A percentile compares a stretch with the other conserved stretches of the same genome.
Conservation (phyloP, 64 coral and sea anemone genomes). For the Hydrozoanthus tunicans region DNA sequence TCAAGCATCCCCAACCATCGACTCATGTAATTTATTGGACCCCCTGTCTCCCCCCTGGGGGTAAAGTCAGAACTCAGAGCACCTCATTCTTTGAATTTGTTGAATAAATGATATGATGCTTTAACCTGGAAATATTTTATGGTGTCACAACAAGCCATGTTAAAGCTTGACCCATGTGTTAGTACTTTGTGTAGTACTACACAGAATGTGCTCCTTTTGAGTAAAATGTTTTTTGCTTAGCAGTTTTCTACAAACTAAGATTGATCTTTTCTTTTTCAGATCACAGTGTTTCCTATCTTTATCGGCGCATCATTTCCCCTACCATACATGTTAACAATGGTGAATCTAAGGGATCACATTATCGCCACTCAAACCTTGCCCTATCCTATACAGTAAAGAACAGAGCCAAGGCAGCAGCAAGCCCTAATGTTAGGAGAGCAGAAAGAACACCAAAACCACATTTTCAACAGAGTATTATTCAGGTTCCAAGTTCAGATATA, state of each 20-base stretch:
- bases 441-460: neutral
- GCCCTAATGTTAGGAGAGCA: neutral
- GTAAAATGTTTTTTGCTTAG: neutral
- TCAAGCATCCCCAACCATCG: no score
- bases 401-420: neutral
- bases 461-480: neutral
- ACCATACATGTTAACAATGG: neutral
- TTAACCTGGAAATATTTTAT: no score
- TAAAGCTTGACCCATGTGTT: no score
- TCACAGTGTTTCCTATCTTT: neutral
- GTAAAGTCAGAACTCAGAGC: no score
- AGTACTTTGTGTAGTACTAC: no score
- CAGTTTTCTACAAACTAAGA: neutral
- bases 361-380: slow-evolving; percentile 22
- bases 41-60: no score
- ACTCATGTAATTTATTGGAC: no score
- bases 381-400: slow-evolving; percentile 5
- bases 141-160: no score
- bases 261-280: neutral
- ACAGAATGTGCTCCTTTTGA: neutral
- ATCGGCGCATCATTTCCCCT: slow-evolving; percentile 34
- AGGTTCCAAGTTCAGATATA: slow-evolving; percentile 6
- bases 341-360: slow-evolving; percentile 1
- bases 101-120: no score
- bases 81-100: no score